Base-by-base conservation (phyloP, 35 echinoderm and acorn worm species). In the Stichopus chloronotus region DNA sequence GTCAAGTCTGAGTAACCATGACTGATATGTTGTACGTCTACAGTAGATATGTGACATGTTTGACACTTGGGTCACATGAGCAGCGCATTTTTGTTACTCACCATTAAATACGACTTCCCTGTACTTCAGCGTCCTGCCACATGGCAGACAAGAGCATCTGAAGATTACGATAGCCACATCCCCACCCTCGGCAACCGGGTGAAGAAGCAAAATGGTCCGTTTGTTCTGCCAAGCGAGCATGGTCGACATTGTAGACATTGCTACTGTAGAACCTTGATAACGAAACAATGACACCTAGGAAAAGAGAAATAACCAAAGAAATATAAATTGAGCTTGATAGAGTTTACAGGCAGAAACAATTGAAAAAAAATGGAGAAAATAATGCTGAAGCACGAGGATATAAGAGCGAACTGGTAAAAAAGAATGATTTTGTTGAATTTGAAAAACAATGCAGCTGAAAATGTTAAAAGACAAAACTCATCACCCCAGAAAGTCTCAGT, bases 151-250 rank as follows among this genome's bases (percentile, higher is more conserved):
- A 57, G 14, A 96, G 76, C 94, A 96, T 96, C 80, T 99, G 97
- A 71, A 99, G 55, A 91, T 99, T 99, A 25, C 94, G 94, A 55
- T 99, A 99, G 53, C 97, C 97, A 57, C 97, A 99, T 10, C 97
- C 97, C 97, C 97, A 99, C 1, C 97, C 97, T 25, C 60, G 78
- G 56, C 96, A 95, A 22, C 97, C 97, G 43, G 58, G 59, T 3
- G 95, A 88, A 4, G 95, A 94, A 11, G 77, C 84, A 85, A 93
- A 99, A 57, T 96, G 95, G 60, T 96, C 95, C 19, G 94, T 91
- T 17, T 93, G 83, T 22, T 25, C 72, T 53, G 91, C 92, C 8
- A 99, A 76, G 43, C 92, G 78, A 22, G 86, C 97, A 87, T 81
- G 83, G 22, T 61, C 77, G 7, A 95, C 61, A 7, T 90, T 81